A percentile compares a stretch with the other conserved stretches of the same genome.
Evolutionary conservation across 2,888 invertebrate species (phyloP).

Genomic region (Cheilosia scutellata): DNA sequence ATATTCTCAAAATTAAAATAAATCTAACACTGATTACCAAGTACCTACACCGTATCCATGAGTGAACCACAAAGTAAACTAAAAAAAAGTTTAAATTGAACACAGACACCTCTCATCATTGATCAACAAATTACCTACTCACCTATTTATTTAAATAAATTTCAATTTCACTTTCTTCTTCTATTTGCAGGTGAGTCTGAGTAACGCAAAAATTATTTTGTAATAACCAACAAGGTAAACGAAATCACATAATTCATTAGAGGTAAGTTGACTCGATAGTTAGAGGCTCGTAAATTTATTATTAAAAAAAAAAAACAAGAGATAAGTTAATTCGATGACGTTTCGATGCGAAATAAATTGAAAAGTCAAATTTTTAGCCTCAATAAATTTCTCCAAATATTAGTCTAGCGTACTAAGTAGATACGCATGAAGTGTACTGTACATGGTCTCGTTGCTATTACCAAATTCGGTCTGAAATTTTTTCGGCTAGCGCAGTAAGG

Average conservation of each 20-base stretch:
- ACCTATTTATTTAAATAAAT: conserved; percentile 41
- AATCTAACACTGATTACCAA: no score
- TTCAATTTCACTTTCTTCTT: conserved; percentile 58
- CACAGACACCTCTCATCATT: background rate
- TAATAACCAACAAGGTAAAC: conserved; percentile 7
- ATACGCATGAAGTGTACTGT: conserved; percentile 5
- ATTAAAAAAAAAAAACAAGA: background rate
- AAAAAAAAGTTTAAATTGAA: no score
- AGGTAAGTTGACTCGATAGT: conserved; percentile 31
- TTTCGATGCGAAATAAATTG: background rate
- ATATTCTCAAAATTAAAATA: no score
- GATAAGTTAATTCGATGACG: background rate
- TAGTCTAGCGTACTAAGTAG: conserved; percentile 20
- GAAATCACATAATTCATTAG: conserved; percentile 3
- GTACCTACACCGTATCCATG: no score
- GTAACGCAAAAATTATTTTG: conserved; percentile 39
- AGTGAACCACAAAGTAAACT: background rate
- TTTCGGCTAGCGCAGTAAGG: conserved; percentile 16
- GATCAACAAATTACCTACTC: conserved; percentile 29
- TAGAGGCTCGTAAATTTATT: conserved; percentile 22
- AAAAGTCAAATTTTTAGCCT: background rate
- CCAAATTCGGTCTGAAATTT: background rate
- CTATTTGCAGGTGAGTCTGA: conserved; percentile 68
- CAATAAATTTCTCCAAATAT: conserved; percentile 28
- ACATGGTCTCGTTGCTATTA: background rate